Evolutionary conservation across 2,113 vertebrate species (phyloP).

Genomic region (Corynorhinus townsendii): DNA sequence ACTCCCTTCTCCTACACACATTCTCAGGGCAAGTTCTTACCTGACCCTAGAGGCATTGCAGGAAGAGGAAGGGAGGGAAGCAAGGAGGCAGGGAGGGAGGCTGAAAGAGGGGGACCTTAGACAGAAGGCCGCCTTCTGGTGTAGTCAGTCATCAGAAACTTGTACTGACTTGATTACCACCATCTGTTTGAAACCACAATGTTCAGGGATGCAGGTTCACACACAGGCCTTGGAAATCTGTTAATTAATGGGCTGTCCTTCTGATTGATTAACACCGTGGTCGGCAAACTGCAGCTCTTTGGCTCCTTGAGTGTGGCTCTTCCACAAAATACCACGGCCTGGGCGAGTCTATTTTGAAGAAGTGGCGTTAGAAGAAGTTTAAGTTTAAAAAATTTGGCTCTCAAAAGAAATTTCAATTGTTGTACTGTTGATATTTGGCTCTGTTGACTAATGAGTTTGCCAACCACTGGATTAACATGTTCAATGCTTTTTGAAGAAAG

Average conservation of each 20-base stretch:
- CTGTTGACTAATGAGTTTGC: too few relatives aligned
- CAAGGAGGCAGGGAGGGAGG: neutral
- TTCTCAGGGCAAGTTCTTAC: conserved; percentile 47
- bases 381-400: too few relatives aligned
- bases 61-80: neutral
- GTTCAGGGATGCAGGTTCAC: neutral
- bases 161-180: conserved; percentile 41
- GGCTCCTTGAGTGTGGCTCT: too few relatives aligned
- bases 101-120: neutral
- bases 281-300: too few relatives aligned
- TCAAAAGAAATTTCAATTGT: too few relatives aligned
- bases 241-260: neutral
- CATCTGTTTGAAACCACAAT: neutral
- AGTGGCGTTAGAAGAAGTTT: too few relatives aligned
- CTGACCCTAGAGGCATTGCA: neutral
- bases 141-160: conserved; percentile 23
- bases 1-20: conserved; percentile 4
- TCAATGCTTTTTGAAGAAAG: neutral
- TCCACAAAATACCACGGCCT: too few relatives aligned
- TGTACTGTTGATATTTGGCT: too few relatives aligned
- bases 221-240: neutral
- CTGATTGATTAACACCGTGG: neutral
- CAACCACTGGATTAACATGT: neutral
- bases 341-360: too few relatives aligned
- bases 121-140: neutral